Percentiles rank a stretch among this genome's conserved stretches.
Evolutionary conservation across 2,113 vertebrate genomes (phyloP).

Genomic region (Aspidoscelis tigris): DNA sequence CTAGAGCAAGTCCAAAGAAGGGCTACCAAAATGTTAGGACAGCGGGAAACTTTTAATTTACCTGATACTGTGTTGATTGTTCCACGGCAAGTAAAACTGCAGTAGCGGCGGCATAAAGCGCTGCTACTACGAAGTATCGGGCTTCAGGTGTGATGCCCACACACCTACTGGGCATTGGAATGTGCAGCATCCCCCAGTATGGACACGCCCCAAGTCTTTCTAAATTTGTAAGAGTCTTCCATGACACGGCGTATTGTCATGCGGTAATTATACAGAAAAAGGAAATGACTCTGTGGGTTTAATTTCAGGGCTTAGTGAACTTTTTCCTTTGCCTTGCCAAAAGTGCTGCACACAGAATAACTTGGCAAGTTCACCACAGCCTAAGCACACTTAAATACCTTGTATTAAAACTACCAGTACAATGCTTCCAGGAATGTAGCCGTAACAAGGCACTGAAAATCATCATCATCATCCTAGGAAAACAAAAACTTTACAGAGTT

Average conservation of each 20-base stretch:
- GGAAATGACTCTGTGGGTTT: constrained; percentile 56
- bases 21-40: too few species aligned
- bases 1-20: too few species aligned
- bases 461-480: background rate
- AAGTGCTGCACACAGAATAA: background rate
- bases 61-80: too few species aligned
- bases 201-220: background rate
- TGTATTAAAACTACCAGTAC: background rate
- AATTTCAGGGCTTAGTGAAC: constrained; percentile 33
- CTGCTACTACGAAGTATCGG: too few species aligned
- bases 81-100: too few species aligned
- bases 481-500: too few species aligned
- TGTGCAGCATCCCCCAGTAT: too few species aligned
- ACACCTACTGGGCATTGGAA: too few species aligned
- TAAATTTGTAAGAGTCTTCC: constrained; percentile 1
- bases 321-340: constrained; percentile 13
- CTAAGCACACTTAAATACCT: background rate
- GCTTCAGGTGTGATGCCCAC: too few species aligned
- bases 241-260: constrained; percentile 30
- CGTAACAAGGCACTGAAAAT: background rate
- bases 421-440: background rate
- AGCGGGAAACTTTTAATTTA: too few species aligned
- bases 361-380: background rate
- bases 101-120: too few species aligned
- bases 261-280: constrained; percentile 54